A percentile compares a stretch with the other conserved stretches of the same genome.
Conservation (phyloP, 2,888 invertebrate genomes). For the Zaprionus obscuricornis region DNA sequence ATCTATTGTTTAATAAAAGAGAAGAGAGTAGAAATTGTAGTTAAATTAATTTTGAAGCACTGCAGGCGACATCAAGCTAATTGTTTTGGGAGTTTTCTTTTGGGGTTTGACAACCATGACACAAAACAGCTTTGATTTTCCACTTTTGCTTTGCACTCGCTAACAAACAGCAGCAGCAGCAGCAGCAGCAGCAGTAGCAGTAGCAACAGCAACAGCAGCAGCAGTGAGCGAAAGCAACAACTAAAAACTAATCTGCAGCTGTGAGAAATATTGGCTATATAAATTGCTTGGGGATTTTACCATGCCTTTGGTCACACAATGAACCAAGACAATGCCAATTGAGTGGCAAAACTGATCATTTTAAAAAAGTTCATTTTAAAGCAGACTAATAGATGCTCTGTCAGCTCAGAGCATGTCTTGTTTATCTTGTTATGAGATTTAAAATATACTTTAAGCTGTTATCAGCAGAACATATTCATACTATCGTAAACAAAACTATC, state of each 20-base stretch:
- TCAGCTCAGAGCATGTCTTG: too few species aligned
- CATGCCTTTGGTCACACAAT: conserved; percentile 42
- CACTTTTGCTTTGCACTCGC: conserved; percentile 51
- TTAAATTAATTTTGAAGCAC: conserved; percentile 53
- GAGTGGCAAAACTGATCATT: conserved; percentile 38
- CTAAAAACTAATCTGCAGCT: conserved; percentile 57
- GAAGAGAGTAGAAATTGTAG: conserved; percentile 23
- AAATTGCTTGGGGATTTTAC: conserved; percentile 65
- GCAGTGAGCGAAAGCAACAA: conserved; percentile 17
- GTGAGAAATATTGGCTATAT: conserved; percentile 53
- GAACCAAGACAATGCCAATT: conserved; percentile 43
- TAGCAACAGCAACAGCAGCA: conserved; percentile 3
- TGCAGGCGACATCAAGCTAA: conserved; percentile 56
- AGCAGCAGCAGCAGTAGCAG: conserved; percentile 7
- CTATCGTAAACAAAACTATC: too few species aligned
- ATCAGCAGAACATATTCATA: too few species aligned
- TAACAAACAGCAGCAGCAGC: conserved; percentile 1
- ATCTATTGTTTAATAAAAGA: conserved; percentile 31
- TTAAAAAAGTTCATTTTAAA: too few species aligned
- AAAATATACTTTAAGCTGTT: too few species aligned
- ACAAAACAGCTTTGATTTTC: conserved; percentile 64
- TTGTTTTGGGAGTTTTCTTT: conserved; percentile 60
- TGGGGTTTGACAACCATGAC: conserved; percentile 25
- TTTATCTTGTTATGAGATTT: too few species aligned
- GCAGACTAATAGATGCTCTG: too few species aligned